Evolutionary conservation across 2,888 invertebrate species (phyloP), one percentile per base, ranked within the genome.

Genomic region (Yponomeuta malinellus): DNA sequence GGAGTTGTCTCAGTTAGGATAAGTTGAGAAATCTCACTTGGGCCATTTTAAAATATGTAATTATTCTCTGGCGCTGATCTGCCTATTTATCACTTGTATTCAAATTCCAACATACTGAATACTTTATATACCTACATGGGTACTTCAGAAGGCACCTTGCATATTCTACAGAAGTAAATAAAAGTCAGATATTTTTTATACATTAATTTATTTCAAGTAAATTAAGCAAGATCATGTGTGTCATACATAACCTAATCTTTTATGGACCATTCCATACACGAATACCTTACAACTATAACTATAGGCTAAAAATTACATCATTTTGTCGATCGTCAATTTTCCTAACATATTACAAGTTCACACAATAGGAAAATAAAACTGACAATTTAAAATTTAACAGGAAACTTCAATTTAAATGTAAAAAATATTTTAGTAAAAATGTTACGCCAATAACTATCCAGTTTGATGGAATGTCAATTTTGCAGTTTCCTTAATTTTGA

Each of bases 141-240:
- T 23, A 23, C 23, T 23, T 23, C 23, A 23, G 23, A 23, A 23
- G 23, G 23, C 23, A 23, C 1, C 23, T 23, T 23, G 23, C 52
- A 15, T 15, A 59, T 59, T 15, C 52, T 59, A 52, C 52, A 8
- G 6, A 59, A 59, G 15, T 12, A 59, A 75, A 74, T 76, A 77
- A 79, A 77, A 79, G 4, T 23, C 31, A 29, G 2, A 4, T 63
- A 63, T 64, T 29, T 29, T 64, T 64, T 64, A 23, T 23, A 64
- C 64, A 64, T 64, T 10, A 29, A 64, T 64, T 64, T 64, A 64
- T 64, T 64, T 29, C 8, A 29, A 31, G 29, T 29, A 64, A 29
- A 29, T 64, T 29, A 64, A 23, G 29, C 31, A 64, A 64, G 64
- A 64, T 64, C 64, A 64, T 64, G 64, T 64, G 64, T 31, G 64